phyloP scores from a whole-genome alignment of 1,140 invertebrate genomes.

The Zaprionus ornatus region DNA sequence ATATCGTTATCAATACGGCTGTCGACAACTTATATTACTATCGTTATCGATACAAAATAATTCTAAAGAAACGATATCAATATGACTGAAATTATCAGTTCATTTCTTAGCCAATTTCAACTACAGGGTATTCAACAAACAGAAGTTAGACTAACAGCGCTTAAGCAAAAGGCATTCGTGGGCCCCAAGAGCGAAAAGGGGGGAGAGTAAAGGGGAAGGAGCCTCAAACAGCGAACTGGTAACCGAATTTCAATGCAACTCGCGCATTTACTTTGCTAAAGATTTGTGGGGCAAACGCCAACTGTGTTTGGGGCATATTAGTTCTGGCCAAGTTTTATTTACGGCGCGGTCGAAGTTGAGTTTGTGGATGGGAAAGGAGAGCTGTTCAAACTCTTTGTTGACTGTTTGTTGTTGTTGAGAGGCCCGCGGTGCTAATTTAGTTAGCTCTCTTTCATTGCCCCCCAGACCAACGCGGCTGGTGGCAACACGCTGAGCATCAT shows the following conservation, averaged over 20 bases:
- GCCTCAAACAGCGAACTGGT: slow-evolving; percentile 13
- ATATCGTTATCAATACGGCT: no score
- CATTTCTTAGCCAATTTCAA: not conserved
- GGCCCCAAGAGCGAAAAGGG: not conserved
- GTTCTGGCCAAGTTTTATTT: slow-evolving; percentile 73
- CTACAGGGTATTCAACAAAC: not conserved
- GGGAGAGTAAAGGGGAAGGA: no score
- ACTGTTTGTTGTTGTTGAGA: slow-evolving; percentile 32
- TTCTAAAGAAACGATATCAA: no score
- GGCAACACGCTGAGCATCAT: slow-evolving; percentile 45
- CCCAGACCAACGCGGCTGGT: slow-evolving; percentile 2
- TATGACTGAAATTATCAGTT: no score
- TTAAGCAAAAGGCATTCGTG: not conserved
- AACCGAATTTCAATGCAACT: slow-evolving; percentile 43
- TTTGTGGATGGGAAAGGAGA: not conserved
- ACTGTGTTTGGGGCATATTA: slow-evolving; percentile 62
- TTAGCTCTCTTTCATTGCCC: slow-evolving; percentile 41
- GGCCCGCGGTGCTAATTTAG: slow-evolving; percentile 55
- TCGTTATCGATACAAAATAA: no score
- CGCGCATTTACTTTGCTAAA: slow-evolving; percentile 61
- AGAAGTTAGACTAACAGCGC: not conserved
- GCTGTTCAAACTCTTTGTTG: not conserved
- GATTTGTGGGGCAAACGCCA: slow-evolving; percentile 59
- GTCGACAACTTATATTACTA: no score
- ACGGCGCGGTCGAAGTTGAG: slow-evolving; percentile 36